A percentile compares a stretch with the other conserved stretches of the same genome.
These are phyloP conservation scores for Anniella stebbinsi DNA, from an alignment of 2,797 vertebrate genomes.

Conservation along the genomic window DNA sequence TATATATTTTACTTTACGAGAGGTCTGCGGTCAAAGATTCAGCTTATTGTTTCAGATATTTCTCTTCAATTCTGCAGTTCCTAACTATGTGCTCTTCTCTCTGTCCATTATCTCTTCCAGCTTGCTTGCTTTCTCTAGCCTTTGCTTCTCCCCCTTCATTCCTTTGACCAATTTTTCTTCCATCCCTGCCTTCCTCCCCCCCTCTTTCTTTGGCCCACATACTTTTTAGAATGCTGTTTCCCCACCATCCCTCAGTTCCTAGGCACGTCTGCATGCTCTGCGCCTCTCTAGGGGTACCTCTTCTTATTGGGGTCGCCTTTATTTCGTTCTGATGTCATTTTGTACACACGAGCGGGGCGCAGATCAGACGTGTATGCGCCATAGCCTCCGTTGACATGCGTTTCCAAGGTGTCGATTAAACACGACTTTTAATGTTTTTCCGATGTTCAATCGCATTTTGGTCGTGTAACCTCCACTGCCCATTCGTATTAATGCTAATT, in stretches of 20 bases:
- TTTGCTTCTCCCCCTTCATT: not conserved
- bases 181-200: not conserved
- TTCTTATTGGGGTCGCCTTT: too few relatives aligned
- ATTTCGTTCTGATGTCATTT: too few relatives aligned
- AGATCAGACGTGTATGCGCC: too few relatives aligned
- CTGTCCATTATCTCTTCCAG: not conserved
- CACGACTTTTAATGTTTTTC: too few relatives aligned
- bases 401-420: too few relatives aligned
- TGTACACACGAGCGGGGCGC: too few relatives aligned
- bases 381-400: too few relatives aligned
- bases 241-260: too few relatives aligned
- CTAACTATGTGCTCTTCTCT: not conserved
- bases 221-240: not conserved
- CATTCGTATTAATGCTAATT: too few relatives aligned
- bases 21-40: not conserved
- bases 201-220: not conserved
- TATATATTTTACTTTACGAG: not conserved
- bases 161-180: not conserved
- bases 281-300: not conserved
- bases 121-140: not conserved
- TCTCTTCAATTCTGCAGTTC: not conserved
- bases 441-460: too few relatives aligned
- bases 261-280: not conserved
- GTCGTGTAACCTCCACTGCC: too few relatives aligned
- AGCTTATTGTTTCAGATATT: constrained; percentile 9